These are phyloP conservation scores for Acropora yongei DNA, from an alignment of 64 coral and sea anemone genomes.

Conservation along the genomic window DNA sequence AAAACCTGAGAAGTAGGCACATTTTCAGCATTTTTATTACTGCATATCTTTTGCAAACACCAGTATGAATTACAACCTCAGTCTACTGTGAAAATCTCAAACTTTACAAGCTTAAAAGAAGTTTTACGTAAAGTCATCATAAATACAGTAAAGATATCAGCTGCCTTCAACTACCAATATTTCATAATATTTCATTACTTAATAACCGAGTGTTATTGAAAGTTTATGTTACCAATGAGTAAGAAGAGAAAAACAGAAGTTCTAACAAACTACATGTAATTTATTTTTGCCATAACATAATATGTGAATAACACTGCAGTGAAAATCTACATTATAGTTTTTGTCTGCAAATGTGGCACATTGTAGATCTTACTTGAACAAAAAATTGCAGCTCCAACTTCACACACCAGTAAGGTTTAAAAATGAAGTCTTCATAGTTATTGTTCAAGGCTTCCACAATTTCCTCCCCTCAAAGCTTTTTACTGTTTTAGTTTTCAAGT, in stretches of 20 bases:
- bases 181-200: too few species aligned
- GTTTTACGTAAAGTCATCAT: slow-evolving; percentile 51
- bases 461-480: not conserved
- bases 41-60: not conserved
- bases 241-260: too few species aligned
- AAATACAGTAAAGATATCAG: not conserved
- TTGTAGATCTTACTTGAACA: not conserved
- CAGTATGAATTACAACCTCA: not conserved
- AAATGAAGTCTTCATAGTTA: slow-evolving; percentile 35
- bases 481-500: slow-evolving; percentile 41
- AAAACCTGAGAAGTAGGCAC: too few species aligned
- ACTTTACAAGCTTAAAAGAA: slow-evolving; percentile 18
- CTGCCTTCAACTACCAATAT: not conserved
- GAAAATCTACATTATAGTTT: not conserved
- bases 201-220: too few species aligned
- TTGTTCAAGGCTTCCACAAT: slow-evolving; percentile 22
- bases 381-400: slow-evolving; percentile 30
- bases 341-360: not conserved
- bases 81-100: slow-evolving; percentile 3
- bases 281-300: too few species aligned
- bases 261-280: too few species aligned
- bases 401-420: slow-evolving; percentile 54
- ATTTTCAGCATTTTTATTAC: not conserved
- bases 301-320: not conserved
- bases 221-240: too few species aligned